Evolutionary conservation across 2,888 invertebrate species (phyloP).

Genomic region (Eledone cirrhosa): DNA sequence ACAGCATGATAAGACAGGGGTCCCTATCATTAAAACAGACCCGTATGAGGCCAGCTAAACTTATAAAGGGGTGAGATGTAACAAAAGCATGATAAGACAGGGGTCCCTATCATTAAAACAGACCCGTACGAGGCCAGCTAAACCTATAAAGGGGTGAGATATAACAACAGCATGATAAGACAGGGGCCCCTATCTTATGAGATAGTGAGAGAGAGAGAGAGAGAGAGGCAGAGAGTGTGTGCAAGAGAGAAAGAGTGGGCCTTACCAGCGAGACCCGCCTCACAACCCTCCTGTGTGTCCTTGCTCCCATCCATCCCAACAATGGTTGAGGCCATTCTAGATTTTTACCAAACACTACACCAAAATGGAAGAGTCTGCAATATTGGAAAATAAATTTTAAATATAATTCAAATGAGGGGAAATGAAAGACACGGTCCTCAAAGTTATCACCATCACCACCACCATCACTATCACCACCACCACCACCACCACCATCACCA

Average conservation of each 20-base stretch:
- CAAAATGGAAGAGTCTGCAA: not conserved
- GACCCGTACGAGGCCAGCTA: not conserved
- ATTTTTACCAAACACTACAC: not conserved
- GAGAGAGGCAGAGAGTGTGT: not conserved
- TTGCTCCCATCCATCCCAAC: not conserved
- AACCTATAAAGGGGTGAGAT: no score
- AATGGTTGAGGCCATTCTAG: not conserved
- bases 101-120: not conserved
- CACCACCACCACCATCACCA: no score
- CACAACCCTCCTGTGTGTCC: not conserved
- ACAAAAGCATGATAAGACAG: not conserved
- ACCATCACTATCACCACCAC: no score
- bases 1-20: no score
- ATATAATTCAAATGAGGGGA: not conserved
- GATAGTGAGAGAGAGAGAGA: not conserved
- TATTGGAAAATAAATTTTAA: not conserved
- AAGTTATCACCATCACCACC: no score
- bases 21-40: no score
- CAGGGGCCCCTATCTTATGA: not conserved
- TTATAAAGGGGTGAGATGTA: not conserved
- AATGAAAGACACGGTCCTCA: not conserved
- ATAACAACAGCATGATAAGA: no score
- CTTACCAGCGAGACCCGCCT: constrained; percentile 5
- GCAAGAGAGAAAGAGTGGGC: not conserved
- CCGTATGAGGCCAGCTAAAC: no score